Conservation (phyloP, 2,113 vertebrate genomes). For the Orthonyx spaldingii region DNA sequence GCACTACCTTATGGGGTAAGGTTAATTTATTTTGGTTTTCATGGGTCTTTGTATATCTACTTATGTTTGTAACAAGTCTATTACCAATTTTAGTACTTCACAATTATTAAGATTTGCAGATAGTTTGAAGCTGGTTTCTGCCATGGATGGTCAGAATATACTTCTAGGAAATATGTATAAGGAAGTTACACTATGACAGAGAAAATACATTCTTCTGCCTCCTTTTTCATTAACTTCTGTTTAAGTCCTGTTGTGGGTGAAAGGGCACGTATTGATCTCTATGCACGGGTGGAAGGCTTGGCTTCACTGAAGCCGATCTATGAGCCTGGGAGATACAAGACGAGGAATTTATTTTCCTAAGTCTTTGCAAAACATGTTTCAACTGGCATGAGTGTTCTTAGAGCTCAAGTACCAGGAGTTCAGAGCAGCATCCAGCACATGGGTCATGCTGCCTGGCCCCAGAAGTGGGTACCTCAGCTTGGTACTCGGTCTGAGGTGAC, state of each 20-base stretch:
- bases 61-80: not conserved
- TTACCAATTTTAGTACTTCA: not conserved
- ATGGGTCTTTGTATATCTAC: not conserved
- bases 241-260: not conserved
- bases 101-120: not conserved
- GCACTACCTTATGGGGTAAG: not conserved
- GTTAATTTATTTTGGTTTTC: not conserved
- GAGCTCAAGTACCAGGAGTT: rapidly evolving
- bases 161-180: not conserved
- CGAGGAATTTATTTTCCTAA: not conserved
- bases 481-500: not conserved
- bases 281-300: not conserved
- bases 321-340: not conserved
- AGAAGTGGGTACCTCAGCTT: not conserved
- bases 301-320: not conserved
- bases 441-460: not conserved
- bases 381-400: not conserved
- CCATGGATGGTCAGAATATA: not conserved
- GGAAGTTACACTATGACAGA: not conserved
- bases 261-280: not conserved
- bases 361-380: not conserved
- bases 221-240: not conserved
- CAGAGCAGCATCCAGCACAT: not conserved
- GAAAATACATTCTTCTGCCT: not conserved
- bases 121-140: not conserved